Percentiles rank a stretch among this genome's conserved stretches.
Conservation (phyloP, 2,888 invertebrate species). For the Acleris sparsana region DNA sequence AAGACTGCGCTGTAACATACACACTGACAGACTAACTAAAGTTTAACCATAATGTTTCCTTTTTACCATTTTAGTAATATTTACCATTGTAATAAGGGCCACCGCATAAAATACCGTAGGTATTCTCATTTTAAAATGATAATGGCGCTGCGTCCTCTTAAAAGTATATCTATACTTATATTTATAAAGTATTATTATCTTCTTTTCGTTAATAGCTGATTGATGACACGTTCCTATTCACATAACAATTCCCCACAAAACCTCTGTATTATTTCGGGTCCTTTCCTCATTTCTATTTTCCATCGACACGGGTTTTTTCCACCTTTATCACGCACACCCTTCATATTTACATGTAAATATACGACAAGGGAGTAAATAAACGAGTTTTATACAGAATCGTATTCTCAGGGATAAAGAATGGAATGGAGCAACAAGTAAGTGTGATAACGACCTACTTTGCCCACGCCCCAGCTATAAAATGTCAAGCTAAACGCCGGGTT, state of each 20-base stretch:
- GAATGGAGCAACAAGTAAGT: slow-evolving; percentile 38
- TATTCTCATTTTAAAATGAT: no score
- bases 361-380: slow-evolving; percentile 27
- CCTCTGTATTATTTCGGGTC: slow-evolving; percentile 9
- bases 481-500: slow-evolving; percentile 35
- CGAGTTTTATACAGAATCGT: slow-evolving; percentile 25
- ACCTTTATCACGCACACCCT: slow-evolving; percentile 28
- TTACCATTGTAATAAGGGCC: no score
- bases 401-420: slow-evolving; percentile 30
- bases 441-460: slow-evolving; percentile 48
- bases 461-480: slow-evolving; percentile 51
- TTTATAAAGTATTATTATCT: no score
- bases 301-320: slow-evolving; percentile 14
- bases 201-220: neutral
- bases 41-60: no score
- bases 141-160: no score
- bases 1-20: no score
- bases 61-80: no score
- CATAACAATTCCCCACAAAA: slow-evolving; percentile 17
- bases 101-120: no score
- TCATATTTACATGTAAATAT: slow-evolving; percentile 35
- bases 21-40: no score
- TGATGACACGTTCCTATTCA: neutral
- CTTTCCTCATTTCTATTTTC: slow-evolving; percentile 16
- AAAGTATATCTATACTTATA: no score